Percentiles rank a stretch among this genome's conserved stretches.
These are phyloP conservation scores for Tromatobia lineatoria DNA, from an alignment of 2,888 invertebrate genomes.

Conservation along the genomic window DNA sequence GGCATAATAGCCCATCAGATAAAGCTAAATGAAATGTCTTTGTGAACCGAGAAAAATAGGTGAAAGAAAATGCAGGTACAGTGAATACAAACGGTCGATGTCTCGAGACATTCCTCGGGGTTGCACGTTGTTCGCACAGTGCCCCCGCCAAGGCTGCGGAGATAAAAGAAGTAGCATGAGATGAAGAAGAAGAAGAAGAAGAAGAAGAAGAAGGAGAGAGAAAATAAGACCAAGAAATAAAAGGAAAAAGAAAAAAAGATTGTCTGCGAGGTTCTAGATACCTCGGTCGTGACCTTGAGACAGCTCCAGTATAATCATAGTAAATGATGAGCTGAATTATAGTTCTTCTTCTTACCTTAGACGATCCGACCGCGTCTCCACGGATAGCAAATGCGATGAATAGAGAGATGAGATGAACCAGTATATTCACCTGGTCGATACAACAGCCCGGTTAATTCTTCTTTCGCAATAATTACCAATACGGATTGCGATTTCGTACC, in stretches of 20 bases:
- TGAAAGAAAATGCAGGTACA: constrained; percentile 42
- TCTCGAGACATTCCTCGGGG: constrained; percentile 60
- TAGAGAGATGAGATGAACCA: background rate
- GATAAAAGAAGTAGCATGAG: constrained; percentile 13
- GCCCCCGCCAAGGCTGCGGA: constrained; percentile 55
- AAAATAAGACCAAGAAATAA: constrained; percentile 48
- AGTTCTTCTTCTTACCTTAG: constrained; percentile 54
- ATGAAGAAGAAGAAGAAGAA: constrained; percentile 34
- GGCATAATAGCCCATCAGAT: background rate
- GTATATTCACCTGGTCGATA: constrained; percentile 14
- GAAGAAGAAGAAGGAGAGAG: background rate
- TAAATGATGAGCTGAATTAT: constrained; percentile 3
- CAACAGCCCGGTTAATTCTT: constrained; percentile 7
- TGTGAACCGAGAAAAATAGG: constrained; percentile 6
- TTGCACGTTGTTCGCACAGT: constrained; percentile 50
- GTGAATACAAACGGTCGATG: constrained; percentile 56
- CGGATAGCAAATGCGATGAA: constrained; percentile 13
- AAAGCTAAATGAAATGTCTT: background rate
- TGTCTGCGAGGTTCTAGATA: constrained; percentile 56
- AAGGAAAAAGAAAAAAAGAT: constrained; percentile 39
- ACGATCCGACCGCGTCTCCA: constrained; percentile 24
- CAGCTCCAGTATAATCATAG: constrained; percentile 34
- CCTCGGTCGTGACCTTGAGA: constrained; percentile 62
- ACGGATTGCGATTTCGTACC: constrained; percentile 39
- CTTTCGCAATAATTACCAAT: constrained; percentile 12